Evolutionary conservation across 2,888 invertebrate genomes (phyloP).

Genomic region (Bombylius major): DNA sequence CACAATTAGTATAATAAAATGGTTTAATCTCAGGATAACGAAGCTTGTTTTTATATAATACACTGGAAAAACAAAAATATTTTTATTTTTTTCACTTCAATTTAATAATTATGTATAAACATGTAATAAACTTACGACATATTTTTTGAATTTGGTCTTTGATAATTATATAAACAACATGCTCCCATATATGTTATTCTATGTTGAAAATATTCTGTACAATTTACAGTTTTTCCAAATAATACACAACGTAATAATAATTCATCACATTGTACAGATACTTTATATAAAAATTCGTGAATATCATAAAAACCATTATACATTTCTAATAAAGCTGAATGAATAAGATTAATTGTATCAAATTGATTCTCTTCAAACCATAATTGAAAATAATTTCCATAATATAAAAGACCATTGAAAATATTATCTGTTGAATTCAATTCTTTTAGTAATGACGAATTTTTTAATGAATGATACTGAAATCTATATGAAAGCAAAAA

Average conservation of each 20-base stretch:
- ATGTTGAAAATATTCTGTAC: slow-evolving; percentile 21
- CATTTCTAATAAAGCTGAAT: slow-evolving; percentile 23
- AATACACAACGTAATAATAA: slow-evolving; percentile 25
- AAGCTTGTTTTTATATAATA: neutral
- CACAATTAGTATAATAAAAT: slow-evolving; percentile 5
- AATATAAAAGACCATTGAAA: slow-evolving; percentile 20
- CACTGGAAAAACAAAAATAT: neutral
- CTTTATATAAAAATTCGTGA: slow-evolving; percentile 21
- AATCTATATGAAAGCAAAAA: neutral
- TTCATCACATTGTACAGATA: slow-evolving; percentile 27
- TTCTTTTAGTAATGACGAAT: neutral
- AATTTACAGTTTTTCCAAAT: slow-evolving; percentile 20
- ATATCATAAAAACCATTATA: slow-evolving; percentile 26
- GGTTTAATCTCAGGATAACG: neutral
- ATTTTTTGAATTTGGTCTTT: slow-evolving; percentile 18
- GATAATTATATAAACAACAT: slow-evolving; percentile 33
- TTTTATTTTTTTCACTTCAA: neutral
- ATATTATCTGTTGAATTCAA: slow-evolving; percentile 17
- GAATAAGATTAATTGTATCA: slow-evolving; percentile 20
- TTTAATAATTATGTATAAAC: neutral
- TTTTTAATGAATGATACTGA: neutral
- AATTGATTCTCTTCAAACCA: slow-evolving; percentile 17
- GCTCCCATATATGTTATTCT: slow-evolving; percentile 25
- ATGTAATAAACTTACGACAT: slow-evolving; percentile 19
- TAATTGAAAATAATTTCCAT: slow-evolving; percentile 23